Evolutionary conservation across 2,797 vertebrate species (phyloP), one percentile per base, ranked within the genome.

Genomic region (Anolis apletophallus): DNA sequence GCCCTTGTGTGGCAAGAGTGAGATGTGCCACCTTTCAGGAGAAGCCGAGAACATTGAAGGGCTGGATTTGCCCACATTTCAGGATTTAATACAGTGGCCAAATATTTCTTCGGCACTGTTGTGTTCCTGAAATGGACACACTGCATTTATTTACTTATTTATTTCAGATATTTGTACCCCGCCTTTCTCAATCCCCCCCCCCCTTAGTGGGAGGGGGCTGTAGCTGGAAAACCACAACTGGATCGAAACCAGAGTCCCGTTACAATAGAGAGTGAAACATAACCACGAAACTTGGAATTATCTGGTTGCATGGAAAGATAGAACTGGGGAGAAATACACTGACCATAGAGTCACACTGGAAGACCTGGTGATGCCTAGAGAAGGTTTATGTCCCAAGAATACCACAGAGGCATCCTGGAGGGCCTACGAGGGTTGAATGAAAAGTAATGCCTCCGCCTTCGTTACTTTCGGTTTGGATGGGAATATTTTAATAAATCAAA

Each of bases 1-100:
- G 78, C 78, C 85, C 69, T 50, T 78, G 19, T 86, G 85, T 80
- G 85, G 85, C 8, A 3, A 36, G 23, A 80, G 3, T 80, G 69
- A 86, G 69, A 86, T 86, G 34, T 64, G 81, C 57, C 23, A 1
- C 10, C 1, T n/a, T 26, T 79, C 7, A n/a, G 52, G 52, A 80
- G 36, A 21, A 52, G 57, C 55, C 3, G 46, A 11, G n/a, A n/a
- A 1, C 23, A 40, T 69, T 29, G n/a, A n/a, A n/a, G 32, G 19
- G 32, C 32, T 76, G 40, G 59, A 68, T 11, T 29, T 57, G 32
- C 6, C 14, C 21, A 75, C 52, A 57, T 76, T 52, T 29, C 32
- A 46, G 59, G 34, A 40, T 19, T 64, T 17, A 17, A 6, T 46
- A 1, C 69, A n/a, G 9, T 1, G 36, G 16, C 3, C 16, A n/a